Percentiles rank a stretch among this genome's conserved stretches.
phyloP scores from a whole-genome alignment of 2,888 invertebrate species.

The Julus scandinavius region DNA sequence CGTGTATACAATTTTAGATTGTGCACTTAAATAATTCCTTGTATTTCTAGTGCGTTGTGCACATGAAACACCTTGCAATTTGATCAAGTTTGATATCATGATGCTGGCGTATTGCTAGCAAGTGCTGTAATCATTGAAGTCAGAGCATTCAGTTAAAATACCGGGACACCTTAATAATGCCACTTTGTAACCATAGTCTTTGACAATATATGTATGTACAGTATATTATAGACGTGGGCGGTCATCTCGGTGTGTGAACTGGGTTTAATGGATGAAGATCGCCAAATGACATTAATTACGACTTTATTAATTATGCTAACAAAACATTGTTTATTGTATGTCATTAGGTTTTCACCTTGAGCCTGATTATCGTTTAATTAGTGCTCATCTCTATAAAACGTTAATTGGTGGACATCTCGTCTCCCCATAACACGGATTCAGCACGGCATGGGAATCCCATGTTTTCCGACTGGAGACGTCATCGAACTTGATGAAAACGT shows the following conservation, averaged over 20 bases:
- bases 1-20: too few species aligned
- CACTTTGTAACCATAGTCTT: background rate
- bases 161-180: background rate
- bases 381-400: conserved; percentile 7
- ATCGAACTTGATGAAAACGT: conserved; percentile 26
- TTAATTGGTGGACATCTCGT: conserved; percentile 22
- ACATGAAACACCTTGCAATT: too few species aligned
- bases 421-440: background rate
- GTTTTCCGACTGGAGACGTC: background rate
- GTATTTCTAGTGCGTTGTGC: too few species aligned
- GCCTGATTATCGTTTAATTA: conserved; percentile 33
- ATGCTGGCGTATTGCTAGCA: too few species aligned
- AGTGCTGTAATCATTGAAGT: background rate
- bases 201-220: background rate
- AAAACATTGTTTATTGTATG: conserved; percentile 43
- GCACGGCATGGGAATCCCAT: background rate
- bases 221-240: background rate
- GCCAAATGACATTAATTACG: conserved; percentile 30
- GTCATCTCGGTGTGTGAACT: conserved; percentile 4
- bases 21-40: too few species aligned
- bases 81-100: too few species aligned
- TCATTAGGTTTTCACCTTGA: conserved; percentile 5
- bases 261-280: conserved; percentile 8
- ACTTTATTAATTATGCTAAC: conserved; percentile 45
- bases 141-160: background rate